A percentile compares a stretch with the other conserved stretches of the same genome.
Evolutionary conservation across 1,140 invertebrate species (phyloP).

Genomic region (Drosophila pachea): DNA sequence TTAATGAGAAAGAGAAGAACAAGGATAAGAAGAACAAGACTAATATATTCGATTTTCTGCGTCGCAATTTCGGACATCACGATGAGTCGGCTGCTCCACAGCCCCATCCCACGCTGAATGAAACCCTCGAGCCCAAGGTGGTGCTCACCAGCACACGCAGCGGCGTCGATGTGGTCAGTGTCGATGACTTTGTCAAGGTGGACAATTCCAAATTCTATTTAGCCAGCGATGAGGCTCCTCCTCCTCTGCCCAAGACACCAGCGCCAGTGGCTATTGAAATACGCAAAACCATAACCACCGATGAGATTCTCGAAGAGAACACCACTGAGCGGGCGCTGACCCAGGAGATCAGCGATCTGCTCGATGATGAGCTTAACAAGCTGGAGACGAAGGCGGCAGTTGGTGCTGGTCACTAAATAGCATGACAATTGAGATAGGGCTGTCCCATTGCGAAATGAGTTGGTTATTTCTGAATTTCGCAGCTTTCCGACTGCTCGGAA

Average conservation of each 20-base stretch:
- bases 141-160: constrained; percentile 67
- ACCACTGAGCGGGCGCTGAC: constrained; percentile 66
- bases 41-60: constrained; percentile 76
- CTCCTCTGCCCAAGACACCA: constrained; percentile 64
- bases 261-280: constrained; percentile 76
- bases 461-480: too few species aligned
- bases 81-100: constrained; percentile 39
- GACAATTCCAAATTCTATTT: constrained; percentile 77
- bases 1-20: constrained; percentile 1
- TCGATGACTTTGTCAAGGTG: constrained; percentile 58
- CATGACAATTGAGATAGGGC: not conserved
- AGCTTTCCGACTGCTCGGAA: not conserved
- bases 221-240: constrained; percentile 47
- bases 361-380: constrained; percentile 75
- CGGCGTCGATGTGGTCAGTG: constrained; percentile 63
- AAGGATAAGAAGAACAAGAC: constrained; percentile 71
- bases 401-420: constrained; percentile 32
- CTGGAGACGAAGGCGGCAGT: constrained; percentile 42
- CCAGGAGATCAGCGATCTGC: constrained; percentile 72
- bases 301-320: constrained; percentile 70
- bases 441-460: not conserved
- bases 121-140: constrained; percentile 65
- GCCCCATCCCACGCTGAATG: constrained; percentile 54
- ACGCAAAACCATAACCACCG: constrained; percentile 64
- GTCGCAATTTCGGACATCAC: constrained; percentile 71